These are phyloP conservation scores for Kryphioiulus occultus DNA, from an alignment of 2,888 invertebrate species.

Conservation along the genomic window DNA sequence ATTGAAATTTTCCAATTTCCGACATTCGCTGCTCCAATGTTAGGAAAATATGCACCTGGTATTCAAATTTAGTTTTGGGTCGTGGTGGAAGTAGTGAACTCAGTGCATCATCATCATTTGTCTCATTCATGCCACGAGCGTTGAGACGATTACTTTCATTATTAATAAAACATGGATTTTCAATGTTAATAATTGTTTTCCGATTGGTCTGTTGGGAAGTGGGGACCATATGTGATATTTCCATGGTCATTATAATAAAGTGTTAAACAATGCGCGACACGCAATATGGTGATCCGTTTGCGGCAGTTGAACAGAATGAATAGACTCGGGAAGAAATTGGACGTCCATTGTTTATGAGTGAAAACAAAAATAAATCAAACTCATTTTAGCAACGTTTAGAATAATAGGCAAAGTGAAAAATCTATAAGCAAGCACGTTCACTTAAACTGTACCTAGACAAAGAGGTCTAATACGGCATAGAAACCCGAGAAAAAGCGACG, in stretches of 20 bases:
- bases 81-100: background rate
- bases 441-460: background rate
- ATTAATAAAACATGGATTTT: constrained; percentile 19
- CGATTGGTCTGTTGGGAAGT: constrained; percentile 15
- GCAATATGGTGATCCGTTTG: constrained; percentile 16
- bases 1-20: background rate
- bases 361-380: constrained; percentile 26
- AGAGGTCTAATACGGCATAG: background rate
- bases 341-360: constrained; percentile 1
- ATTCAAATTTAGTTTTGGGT: background rate
- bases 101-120: background rate
- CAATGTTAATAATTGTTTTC: constrained; percentile 12
- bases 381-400: constrained; percentile 16
- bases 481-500: background rate
- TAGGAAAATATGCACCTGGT: background rate
- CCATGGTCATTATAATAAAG: constrained; percentile 12
- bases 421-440: background rate
- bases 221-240: background rate
- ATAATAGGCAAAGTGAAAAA: background rate
- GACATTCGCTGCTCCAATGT: background rate
- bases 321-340: background rate
- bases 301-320: constrained; percentile 20
- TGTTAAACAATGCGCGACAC: background rate
- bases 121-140: background rate
- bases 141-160: background rate